Percentiles rank a stretch among this genome's conserved stretches.
Evolutionary conservation across 2,888 invertebrate species (phyloP).

Genomic region (Crocallis elinguaria): DNA sequence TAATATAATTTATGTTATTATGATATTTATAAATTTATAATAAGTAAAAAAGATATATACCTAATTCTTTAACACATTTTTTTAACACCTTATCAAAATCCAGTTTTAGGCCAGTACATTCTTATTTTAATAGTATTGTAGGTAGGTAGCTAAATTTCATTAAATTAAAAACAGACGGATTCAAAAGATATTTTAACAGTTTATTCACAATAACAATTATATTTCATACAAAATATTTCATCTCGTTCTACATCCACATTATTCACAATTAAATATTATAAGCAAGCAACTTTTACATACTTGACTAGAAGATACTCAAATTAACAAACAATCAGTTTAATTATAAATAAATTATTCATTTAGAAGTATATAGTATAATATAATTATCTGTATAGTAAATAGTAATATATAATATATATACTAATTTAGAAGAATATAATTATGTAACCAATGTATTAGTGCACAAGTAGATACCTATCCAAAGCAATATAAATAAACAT

Average conservation of each 20-base stretch:
- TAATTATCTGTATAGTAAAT: no score
- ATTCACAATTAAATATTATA: slow-evolving; percentile 45
- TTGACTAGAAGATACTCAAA: slow-evolving; percentile 60
- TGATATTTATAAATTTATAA: no score
- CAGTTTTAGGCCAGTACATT: no score
- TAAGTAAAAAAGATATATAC: no score
- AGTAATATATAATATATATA: no score
- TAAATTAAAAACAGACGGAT: slow-evolving; percentile 23
- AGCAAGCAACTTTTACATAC: slow-evolving; percentile 49
- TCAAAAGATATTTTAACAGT: slow-evolving; percentile 61
- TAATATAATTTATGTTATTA: no score
- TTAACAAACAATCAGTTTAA: slow-evolving; percentile 21
- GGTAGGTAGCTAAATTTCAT: no score
- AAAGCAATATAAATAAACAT: slow-evolving; percentile 42
- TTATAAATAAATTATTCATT: no score
- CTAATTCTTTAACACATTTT: no score
- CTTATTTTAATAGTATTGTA: no score
- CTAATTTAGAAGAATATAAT: slow-evolving; percentile 4
- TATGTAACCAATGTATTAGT: slow-evolving; percentile 23
- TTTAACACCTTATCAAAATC: no score
- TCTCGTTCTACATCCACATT: slow-evolving; percentile 46
- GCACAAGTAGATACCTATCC: slow-evolving; percentile 33
- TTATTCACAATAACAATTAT: slow-evolving; percentile 76
- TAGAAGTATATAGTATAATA: no score
- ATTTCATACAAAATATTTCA: slow-evolving; percentile 72